Evolutionary conservation across 2,888 invertebrate genomes (phyloP), one percentile per base, ranked within the genome.

Genomic region (Frankliniella intonsa): DNA sequence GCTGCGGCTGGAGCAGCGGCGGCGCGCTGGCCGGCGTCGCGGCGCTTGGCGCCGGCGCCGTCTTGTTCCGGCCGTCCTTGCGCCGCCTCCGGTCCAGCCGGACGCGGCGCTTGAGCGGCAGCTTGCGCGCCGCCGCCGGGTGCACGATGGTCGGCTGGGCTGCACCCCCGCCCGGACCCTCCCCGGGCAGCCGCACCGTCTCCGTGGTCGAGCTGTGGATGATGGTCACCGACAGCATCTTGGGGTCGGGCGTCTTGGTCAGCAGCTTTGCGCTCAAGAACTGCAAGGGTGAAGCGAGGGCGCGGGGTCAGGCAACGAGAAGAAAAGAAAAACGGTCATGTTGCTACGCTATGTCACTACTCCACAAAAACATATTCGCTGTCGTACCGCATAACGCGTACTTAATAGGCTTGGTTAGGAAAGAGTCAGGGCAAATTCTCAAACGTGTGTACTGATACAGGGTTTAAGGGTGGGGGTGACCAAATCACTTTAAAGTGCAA

Each of bases 191-290:
- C 50, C 95, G 92, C 84, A 95, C 95, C 84, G 95, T 95, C 90
- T 96, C 96, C 83, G 95, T 95, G 83, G 95, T 94, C 85, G 95
- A 94, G 87, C 94, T 95, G 91, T 96, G 96, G 87, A 96, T 94
- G 88, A 96, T 95, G 86, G 96, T 96, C 85, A 96, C 93, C 27
- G 94, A 94, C 88, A 95, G 95, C 86, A 95, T 90, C 89, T 96
- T 95, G 88, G 93, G 91, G 88, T 94, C 93, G 84, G 93, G 92
- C 84, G 92, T 91, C 86, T 95, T 96, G 86, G 95, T 94, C 86
- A 95, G 90, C 86, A 94, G 90, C 86, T 93, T 93, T 85, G 94
- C 94, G 90, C 94, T 94, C 87, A 93, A 90, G 86, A 94, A 91
- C 95, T 95, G 89, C 50, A 17, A 17, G n/a, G 80, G 17, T 8